These are phyloP conservation scores for Malthinus seriepunctatus DNA, from an alignment of 2,888 invertebrate genomes.

Conservation along the genomic window DNA sequence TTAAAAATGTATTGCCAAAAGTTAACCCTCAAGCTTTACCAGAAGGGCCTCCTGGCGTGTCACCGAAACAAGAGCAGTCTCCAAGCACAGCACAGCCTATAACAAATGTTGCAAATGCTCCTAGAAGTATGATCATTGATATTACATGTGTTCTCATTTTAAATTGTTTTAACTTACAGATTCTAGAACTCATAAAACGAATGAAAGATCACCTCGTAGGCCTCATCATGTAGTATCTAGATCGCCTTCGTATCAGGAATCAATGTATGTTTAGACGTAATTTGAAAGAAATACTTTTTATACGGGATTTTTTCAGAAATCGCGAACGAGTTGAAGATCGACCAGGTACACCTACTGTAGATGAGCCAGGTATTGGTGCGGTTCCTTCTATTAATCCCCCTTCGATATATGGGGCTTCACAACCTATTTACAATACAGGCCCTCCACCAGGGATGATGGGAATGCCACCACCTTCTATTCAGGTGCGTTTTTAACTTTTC, in stretches of 20 bases:
- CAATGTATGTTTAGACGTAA: conserved; percentile 12
- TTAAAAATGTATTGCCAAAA: conserved; percentile 21
- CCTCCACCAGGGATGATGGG: conserved; percentile 42
- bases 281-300: no score
- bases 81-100: conserved; percentile 37
- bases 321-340: conserved; percentile 59
- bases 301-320: no score
- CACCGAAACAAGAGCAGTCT: conserved; percentile 42
- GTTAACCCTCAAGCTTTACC: conserved; percentile 24
- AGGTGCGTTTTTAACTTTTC: conserved; percentile 25
- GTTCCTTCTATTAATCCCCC: conserved; percentile 11
- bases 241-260: conserved; percentile 29
- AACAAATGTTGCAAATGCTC: conserved; percentile 33
- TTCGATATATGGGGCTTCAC: conserved; percentile 31
- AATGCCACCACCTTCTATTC: conserved; percentile 39
- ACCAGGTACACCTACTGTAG: conserved; percentile 73
- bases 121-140: conserved; percentile 15
- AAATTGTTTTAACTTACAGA: neutral
- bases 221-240: conserved; percentile 16
- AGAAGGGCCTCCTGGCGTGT: conserved; percentile 51
- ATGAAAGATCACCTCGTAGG: conserved; percentile 33
- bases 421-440: conserved; percentile 34
- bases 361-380: conserved; percentile 56
- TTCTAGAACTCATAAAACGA: conserved; percentile 4
- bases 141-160: neutral